Evolutionary conservation across 1,140 invertebrate species (phyloP), one percentile per base, ranked within the genome.

Genomic region (Psix sp.): DNA sequence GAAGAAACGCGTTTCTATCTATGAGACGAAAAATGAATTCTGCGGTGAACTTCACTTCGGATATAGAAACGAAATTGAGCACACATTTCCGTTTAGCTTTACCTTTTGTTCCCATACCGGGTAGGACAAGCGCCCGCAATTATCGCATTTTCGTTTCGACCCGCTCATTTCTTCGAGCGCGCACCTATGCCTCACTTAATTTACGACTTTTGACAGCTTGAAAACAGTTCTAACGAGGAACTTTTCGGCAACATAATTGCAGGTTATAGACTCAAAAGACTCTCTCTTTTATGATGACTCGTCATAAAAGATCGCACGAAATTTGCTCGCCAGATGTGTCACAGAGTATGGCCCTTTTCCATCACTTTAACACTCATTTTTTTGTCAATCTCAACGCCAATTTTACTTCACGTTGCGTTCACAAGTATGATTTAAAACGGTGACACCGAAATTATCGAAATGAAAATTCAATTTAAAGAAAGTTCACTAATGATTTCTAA

Each of bases 211-310:
- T 45, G 52, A 67, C 63, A 59, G 46, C 13, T 38, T 45, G 15
- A 21, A 67, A 38, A 29, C 36, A 29, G 31, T 26, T 45, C 45
- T 54, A 52, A 68, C 36, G 39, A 33, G 15, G 24, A 36, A 59
- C 29, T 59, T 68, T 70, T 60, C 38, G 52, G 18, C 0, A 24
- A 36, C 33, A 62, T 70, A 54, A 70, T 70, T 70, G 66, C 46
- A 48, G 40, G 49, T 62, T 70, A 60, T 31, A n/a, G 46, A 35
- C 65, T 59, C 17, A 70, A 60, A 70, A 59, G 65, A 38, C 67
- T 71, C 67, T 71, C 67, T 62, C 67, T 71, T 78, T 77, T 78
- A 78, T 65, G 57, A 71, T 46, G 35, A 49, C 51, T 38, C 20
- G 67, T 71, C 49, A 36, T 67, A 67, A 71, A 71, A 62, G 40